Conservation (phyloP, 1,140 invertebrate species). For the Aradophagus sp. region DNA sequence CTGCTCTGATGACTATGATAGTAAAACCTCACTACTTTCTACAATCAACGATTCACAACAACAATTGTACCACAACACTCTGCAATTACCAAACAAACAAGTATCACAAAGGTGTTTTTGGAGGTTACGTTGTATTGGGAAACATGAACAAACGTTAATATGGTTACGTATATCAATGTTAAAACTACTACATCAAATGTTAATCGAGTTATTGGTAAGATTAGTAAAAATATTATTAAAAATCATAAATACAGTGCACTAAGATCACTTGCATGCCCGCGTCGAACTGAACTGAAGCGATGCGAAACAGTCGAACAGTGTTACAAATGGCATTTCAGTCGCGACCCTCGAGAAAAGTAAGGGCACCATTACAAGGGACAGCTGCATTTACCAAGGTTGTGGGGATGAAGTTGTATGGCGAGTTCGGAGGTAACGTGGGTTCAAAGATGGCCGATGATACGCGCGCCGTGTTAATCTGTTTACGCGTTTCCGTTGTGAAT, state of each 20-base stretch:
- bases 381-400: constrained; percentile 16
- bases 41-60: constrained; percentile 42
- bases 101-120: too few relatives aligned
- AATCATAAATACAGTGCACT: constrained; percentile 47
- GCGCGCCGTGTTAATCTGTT: constrained; percentile 24
- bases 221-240: constrained; percentile 1
- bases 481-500: constrained; percentile 8
- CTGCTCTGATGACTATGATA: constrained; percentile 33
- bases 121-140: too few relatives aligned
- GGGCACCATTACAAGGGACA: constrained; percentile 40
- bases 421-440: constrained; percentile 22
- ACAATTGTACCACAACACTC: constrained; percentile 44
- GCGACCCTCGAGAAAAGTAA: constrained; percentile 52
- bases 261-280: constrained; percentile 55
- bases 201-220: too few relatives aligned
- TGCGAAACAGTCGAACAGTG: constrained; percentile 51
- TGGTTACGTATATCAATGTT: too few relatives aligned
- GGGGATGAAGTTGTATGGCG: constrained; percentile 45
- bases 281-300: constrained; percentile 56
- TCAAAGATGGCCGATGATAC: constrained; percentile 42
- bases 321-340: constrained; percentile 50
- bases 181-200: too few relatives aligned
- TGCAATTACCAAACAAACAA: too few relatives aligned
- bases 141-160: too few relatives aligned
- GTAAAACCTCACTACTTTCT: constrained; percentile 47